Conservation (phyloP, 2,888 invertebrate genomes). For the Linnaemya tessellans region DNA sequence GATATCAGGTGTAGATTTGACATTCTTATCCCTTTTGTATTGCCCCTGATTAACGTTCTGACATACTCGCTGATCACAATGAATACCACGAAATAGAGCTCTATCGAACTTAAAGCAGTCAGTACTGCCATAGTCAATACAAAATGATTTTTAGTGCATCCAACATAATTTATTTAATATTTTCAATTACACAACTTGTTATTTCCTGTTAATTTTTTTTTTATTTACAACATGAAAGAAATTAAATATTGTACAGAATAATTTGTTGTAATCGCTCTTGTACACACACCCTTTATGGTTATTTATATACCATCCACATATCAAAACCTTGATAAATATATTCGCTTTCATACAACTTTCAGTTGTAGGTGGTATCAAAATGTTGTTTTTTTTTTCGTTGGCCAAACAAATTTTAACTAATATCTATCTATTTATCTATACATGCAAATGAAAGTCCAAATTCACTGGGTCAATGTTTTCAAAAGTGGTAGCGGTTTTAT, state of each 20-base stretch:
- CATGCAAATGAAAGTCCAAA: conserved; percentile 58
- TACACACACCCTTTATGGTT: neutral
- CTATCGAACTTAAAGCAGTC: no score
- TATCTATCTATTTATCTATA: conserved; percentile 29
- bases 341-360: neutral
- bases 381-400: neutral
- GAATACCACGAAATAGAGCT: no score
- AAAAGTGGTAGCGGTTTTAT: conserved; percentile 36
- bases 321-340: neutral
- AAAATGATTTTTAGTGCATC: no score
- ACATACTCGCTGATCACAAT: no score
- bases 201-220: no score
- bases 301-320: neutral
- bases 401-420: conserved; percentile 19
- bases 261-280: neutral
- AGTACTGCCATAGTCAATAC: no score
- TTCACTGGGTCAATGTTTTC: conserved; percentile 62
- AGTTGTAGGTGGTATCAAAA: neutral
- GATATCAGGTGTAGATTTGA: neutral
- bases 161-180: no score
- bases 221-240: no score
- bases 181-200: no score
- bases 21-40: neutral
- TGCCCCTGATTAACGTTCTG: no score
- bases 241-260: no score